Evolutionary conservation across 2,888 invertebrate species (phyloP).

Genomic region (Brachyopa scutellaris): DNA sequence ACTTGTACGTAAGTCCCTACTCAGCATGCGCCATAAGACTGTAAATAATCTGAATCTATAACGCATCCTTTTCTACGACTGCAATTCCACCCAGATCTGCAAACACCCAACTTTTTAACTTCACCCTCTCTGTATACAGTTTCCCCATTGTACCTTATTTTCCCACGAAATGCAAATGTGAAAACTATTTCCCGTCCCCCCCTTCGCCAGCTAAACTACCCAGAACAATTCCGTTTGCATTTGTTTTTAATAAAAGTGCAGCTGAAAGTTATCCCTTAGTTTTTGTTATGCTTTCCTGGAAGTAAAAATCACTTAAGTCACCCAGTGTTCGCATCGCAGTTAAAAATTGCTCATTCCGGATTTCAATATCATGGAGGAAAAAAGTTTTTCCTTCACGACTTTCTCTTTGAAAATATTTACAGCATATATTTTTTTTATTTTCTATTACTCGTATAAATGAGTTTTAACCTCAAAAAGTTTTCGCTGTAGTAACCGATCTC

Average conservation of each 20-base stretch:
- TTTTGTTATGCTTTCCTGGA: constrained; percentile 34
- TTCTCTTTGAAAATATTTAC: neutral
- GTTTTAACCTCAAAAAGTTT: constrained; percentile 10
- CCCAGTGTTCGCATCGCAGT: neutral
- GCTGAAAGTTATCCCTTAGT: constrained; percentile 54
- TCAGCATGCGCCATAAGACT: too few relatives aligned
- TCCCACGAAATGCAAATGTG: too few relatives aligned
- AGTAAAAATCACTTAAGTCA: constrained; percentile 50
- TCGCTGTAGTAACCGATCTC: constrained; percentile 1
- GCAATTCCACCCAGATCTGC: too few relatives aligned
- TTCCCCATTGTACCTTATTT: too few relatives aligned
- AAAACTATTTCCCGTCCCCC: constrained; percentile 2
- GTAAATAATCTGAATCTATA: too few relatives aligned
- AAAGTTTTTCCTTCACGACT: constrained; percentile 20
- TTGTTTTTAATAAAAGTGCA: constrained; percentile 65
- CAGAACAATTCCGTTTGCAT: constrained; percentile 42
- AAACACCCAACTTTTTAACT: too few relatives aligned
- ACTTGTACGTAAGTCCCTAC: too few relatives aligned
- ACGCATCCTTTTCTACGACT: too few relatives aligned
- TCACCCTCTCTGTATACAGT: too few relatives aligned
- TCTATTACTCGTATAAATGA: constrained; percentile 27
- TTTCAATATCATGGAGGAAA: constrained; percentile 56
- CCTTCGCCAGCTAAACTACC: neutral
- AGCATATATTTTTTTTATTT: too few relatives aligned
- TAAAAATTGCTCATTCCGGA: constrained; percentile 21